These are phyloP conservation scores for Aphelinus atriplicis DNA, from an alignment of 1,140 invertebrate genomes.

Conservation along the genomic window DNA sequence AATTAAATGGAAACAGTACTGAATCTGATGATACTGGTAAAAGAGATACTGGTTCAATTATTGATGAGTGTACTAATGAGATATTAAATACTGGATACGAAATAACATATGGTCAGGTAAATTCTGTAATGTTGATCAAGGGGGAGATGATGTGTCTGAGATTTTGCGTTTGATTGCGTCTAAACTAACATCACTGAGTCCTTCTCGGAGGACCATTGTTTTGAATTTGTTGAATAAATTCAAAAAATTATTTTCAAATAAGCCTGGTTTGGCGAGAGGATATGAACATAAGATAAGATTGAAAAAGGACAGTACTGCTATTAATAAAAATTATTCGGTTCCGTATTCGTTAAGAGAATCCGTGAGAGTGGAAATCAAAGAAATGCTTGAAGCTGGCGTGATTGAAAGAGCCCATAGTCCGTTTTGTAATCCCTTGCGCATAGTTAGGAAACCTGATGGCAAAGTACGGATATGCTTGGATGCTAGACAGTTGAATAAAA, in stretches of 20 bases:
- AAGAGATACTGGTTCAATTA: too few relatives aligned
- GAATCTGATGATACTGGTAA: too few relatives aligned
- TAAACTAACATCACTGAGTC: not conserved
- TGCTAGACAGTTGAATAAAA: conserved; percentile 41
- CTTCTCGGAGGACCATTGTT: conserved; percentile 17
- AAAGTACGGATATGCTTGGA: conserved; percentile 42
- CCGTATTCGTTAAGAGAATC: conserved; percentile 23
- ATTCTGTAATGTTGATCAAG: too few relatives aligned
- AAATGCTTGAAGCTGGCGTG: conserved; percentile 37
- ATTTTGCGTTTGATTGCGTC: not conserved
- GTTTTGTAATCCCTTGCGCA: conserved; percentile 44
- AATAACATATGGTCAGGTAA: too few relatives aligned
- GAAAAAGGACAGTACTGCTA: conserved; percentile 29
- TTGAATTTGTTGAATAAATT: conserved; percentile 20
- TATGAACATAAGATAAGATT: conserved; percentile 40
- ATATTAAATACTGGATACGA: too few relatives aligned
- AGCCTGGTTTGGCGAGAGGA: conserved; percentile 25
- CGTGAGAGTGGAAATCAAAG: conserved; percentile 24
- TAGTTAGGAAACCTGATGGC: conserved; percentile 39
- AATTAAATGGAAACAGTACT: too few relatives aligned
- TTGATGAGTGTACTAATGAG: too few relatives aligned
- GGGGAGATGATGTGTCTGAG: not conserved
- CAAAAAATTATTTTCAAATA: conserved; percentile 38
- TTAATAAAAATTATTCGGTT: conserved; percentile 37
- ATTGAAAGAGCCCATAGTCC: conserved; percentile 39